A percentile compares a stretch with the other conserved stretches of the same genome.
phyloP scores from a whole-genome alignment of 2,888 invertebrate species.

The Caenorhabditis sinica region DNA sequence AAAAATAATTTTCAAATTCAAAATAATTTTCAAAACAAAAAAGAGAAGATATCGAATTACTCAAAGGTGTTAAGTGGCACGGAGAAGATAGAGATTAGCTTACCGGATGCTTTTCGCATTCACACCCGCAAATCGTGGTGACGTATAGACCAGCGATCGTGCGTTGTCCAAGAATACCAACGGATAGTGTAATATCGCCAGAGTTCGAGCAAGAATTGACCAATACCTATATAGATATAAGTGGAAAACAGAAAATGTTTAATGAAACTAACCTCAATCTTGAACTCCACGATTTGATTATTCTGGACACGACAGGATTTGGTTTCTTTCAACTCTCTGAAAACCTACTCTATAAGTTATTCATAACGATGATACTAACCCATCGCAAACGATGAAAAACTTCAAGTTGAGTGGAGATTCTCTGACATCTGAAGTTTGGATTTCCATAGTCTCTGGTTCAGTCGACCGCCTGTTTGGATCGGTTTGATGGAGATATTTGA shows the following conservation, averaged over 20 bases:
- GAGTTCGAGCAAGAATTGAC: slow-evolving; percentile 75
- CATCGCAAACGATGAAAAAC: slow-evolving; percentile 79
- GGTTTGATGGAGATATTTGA: slow-evolving; percentile 79
- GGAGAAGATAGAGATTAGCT: slow-evolving; percentile 2
- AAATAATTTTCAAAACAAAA: background rate
- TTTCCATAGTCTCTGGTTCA: slow-evolving; percentile 71
- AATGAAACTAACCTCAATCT: slow-evolving; percentile 44
- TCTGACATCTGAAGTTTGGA: slow-evolving; percentile 79
- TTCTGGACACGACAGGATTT: slow-evolving; percentile 73
- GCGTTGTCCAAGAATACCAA: slow-evolving; percentile 80
- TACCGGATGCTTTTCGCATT: slow-evolving; percentile 80
- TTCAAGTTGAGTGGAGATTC: slow-evolving; percentile 75
- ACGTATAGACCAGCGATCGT: slow-evolving; percentile 74
- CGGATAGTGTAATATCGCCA: slow-evolving; percentile 79
- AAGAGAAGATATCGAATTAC: slow-evolving; percentile 10
- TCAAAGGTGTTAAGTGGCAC: slow-evolving; percentile 17
- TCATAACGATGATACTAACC: slow-evolving; percentile 65
- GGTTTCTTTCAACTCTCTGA: slow-evolving; percentile 73
- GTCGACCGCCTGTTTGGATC: slow-evolving; percentile 29
- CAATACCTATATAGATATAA: slow-evolving; percentile 59
- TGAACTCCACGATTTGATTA: slow-evolving; percentile 64
- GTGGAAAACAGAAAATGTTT: background rate
- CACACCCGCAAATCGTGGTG: slow-evolving; percentile 82
- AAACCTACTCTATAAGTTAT: background rate
- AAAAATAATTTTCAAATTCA: background rate